A percentile compares a stretch with the other conserved stretches of the same genome.
Evolutionary conservation across 2,113 vertebrate species (phyloP).

Genomic region (Nestor notabilis): DNA sequence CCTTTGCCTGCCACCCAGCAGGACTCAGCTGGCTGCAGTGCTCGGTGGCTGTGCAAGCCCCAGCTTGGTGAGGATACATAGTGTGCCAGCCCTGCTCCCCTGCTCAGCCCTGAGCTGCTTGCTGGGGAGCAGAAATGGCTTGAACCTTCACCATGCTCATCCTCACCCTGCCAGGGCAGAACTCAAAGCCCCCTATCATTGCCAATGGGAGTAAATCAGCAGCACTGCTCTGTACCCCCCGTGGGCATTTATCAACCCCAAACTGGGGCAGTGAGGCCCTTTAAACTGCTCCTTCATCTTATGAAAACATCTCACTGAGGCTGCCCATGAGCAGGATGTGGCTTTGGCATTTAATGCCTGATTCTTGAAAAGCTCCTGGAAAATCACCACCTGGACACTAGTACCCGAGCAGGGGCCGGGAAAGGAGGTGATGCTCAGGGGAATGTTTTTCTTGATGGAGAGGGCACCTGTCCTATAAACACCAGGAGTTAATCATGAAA

Average conservation of each 20-base stretch:
- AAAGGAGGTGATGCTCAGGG: not conserved
- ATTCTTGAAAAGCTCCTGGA: not conserved
- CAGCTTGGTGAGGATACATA: accelerated
- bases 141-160: not conserved
- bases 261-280: accelerated
- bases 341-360: accelerated
- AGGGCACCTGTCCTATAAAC: not conserved
- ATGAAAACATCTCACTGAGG: accelerated
- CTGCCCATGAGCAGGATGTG: not conserved
- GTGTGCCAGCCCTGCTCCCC: accelerated
- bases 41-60: not conserved
- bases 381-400: not conserved
- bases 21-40: accelerated
- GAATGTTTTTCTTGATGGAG: not conserved
- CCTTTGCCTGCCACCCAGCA: not conserved
- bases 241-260: no score
- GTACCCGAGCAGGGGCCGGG: accelerated
- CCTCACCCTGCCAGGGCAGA: not conserved
- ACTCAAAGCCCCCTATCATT: not conserved
- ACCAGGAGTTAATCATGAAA: not conserved
- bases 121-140: not conserved
- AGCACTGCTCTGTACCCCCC: not conserved
- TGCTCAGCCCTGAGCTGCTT: not conserved
- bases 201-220: not conserved
- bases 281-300: not conserved